These are phyloP conservation scores for Bemisia tabaci DNA, from an alignment of 1,140 invertebrate species.

Conservation along the genomic window DNA sequence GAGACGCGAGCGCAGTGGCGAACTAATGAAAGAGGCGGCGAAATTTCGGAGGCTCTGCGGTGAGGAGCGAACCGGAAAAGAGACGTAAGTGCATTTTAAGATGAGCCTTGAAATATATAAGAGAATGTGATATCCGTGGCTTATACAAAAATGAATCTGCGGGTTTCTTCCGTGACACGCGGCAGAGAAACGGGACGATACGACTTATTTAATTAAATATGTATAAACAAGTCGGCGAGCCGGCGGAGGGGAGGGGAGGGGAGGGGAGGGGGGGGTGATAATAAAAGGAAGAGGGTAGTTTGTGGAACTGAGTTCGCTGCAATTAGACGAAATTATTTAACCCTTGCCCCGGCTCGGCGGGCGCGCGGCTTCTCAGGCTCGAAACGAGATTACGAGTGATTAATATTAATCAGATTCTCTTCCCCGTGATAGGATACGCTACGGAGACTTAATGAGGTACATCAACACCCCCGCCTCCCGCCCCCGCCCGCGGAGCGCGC, in stretches of 20 bases:
- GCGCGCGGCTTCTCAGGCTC: too few species aligned
- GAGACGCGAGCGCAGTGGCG: not conserved
- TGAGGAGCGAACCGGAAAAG: not conserved
- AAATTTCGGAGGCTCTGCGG: not conserved
- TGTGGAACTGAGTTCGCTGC: not conserved
- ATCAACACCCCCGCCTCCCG: not conserved
- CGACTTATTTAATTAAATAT: not conserved
- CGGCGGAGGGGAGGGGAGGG: not conserved
- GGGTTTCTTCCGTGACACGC: too few species aligned
- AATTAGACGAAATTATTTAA: not conserved
- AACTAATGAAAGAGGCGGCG: not conserved
- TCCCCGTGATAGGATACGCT: conserved; percentile 4
- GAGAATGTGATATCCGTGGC: too few species aligned
- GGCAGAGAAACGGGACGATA: not conserved
- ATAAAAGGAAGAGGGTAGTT: not conserved
- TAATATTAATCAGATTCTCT: conserved; percentile 10
- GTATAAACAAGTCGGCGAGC: not conserved
- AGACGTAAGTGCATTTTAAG: too few species aligned
- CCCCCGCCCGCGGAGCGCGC: conserved; percentile 4
- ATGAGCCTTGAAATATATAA: too few species aligned
- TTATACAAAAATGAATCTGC: too few species aligned
- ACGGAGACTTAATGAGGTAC: conserved; percentile 4
- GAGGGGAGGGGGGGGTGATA: not conserved
- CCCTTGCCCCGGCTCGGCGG: not conserved
- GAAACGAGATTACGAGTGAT: conserved; percentile 10